Percentiles rank a stretch among this genome's conserved stretches.
These are phyloP conservation scores for Climacteris rufus DNA, from an alignment of 2,113 vertebrate species.

Conservation along the genomic window DNA sequence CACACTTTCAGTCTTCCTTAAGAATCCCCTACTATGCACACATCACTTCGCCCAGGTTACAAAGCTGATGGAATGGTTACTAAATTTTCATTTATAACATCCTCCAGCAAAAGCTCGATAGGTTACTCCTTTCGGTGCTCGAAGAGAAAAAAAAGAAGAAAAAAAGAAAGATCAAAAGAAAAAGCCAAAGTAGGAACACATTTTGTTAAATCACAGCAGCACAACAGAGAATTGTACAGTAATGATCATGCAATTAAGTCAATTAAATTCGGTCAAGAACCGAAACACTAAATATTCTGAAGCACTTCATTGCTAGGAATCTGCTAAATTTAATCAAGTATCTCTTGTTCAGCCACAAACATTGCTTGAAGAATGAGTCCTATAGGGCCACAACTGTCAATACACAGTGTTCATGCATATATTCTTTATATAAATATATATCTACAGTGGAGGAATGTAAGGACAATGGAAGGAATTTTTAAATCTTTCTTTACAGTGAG, in stretches of 20 bases:
- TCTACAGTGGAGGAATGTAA: background rate
- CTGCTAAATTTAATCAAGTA: background rate
- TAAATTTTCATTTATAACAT: constrained; percentile 99
- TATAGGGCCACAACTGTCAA: background rate
- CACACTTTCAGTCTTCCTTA: background rate
- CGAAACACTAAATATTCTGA: background rate
- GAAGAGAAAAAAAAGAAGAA: constrained; percentile 51
- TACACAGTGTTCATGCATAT: background rate
- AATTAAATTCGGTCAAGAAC: background rate
- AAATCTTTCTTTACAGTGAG: background rate
- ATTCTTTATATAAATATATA: background rate
- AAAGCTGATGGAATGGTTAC: constrained; percentile 93
- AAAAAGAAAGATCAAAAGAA: constrained; percentile 27
- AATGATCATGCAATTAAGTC: background rate
- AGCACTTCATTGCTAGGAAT: background rate
- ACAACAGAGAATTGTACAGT: background rate
- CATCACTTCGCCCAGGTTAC: constrained; percentile 91
- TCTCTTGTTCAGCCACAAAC: background rate
- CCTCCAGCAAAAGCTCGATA: constrained; percentile 99
- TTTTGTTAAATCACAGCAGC: background rate
- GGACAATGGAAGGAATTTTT: background rate
- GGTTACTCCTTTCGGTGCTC: constrained; percentile 99
- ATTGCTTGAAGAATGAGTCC: background rate
- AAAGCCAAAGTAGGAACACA: constrained; percentile 54
- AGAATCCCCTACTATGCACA: constrained; percentile 73